A percentile compares a stretch with the other conserved stretches of the same genome.
Evolutionary conservation across 2,113 vertebrate species (phyloP).

Genomic region (Ceyx cyanopectus): DNA sequence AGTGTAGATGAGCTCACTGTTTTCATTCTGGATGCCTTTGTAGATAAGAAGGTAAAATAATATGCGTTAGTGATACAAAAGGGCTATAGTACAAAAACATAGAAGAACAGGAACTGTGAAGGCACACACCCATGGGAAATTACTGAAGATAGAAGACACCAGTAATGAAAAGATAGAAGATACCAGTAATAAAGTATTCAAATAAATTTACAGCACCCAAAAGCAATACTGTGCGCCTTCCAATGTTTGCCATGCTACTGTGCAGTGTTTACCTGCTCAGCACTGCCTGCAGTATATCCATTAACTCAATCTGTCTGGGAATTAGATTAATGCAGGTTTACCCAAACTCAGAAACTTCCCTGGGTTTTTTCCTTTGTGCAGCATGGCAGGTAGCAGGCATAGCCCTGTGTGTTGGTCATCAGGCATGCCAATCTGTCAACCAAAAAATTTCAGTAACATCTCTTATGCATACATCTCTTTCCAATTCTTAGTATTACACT

Average conservation of each 20-base stretch:
- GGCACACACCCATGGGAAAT: not conserved
- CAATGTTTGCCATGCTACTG: not conserved
- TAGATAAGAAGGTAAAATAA: not conserved
- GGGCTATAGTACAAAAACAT: not conserved
- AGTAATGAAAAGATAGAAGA: too few relatives aligned
- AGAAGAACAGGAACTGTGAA: not conserved
- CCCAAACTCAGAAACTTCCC: not conserved
- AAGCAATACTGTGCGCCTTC: not conserved
- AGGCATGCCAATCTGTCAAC: not conserved
- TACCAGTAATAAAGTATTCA: too few relatives aligned
- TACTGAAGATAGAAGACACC: not conserved
- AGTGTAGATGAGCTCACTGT: not conserved
- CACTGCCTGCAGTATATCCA: not conserved
- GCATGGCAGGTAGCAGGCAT: not conserved
- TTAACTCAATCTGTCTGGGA: not conserved
- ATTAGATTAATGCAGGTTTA: not conserved
- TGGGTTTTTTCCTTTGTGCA: not conserved
- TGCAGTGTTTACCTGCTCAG: rapidly evolving
- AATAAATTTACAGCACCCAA: not conserved
- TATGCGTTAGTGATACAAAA: not conserved
- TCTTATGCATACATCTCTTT: not conserved
- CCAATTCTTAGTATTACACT: not conserved
- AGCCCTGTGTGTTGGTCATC: not conserved
- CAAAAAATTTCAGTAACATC: not conserved
- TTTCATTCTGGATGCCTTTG: not conserved